phyloP scores from a whole-genome alignment of 2,797 vertebrate species.

The Poecilia gillii region DNA sequence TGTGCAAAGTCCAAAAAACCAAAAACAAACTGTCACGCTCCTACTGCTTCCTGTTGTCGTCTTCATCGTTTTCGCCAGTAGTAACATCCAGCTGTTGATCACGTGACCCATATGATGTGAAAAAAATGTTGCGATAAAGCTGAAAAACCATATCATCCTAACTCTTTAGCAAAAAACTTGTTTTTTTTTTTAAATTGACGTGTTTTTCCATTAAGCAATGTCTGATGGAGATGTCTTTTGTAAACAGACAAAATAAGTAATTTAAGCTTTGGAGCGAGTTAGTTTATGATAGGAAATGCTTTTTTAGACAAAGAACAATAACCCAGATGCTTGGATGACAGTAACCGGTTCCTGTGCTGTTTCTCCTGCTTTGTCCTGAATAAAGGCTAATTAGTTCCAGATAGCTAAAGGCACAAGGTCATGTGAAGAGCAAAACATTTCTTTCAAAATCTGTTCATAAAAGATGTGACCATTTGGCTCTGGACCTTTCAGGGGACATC shows the following conservation, averaged over 20 bases:
- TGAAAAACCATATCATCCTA: too few species aligned
- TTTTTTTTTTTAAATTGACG: too few species aligned
- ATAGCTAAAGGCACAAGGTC: conserved; percentile 43
- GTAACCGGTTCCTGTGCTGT: conserved; percentile 37
- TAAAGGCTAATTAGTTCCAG: conserved; percentile 65
- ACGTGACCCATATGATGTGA: too few species aligned
- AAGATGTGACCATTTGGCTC: conserved; percentile 30
- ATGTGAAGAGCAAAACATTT: conserved; percentile 20
- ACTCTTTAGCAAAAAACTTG: too few species aligned
- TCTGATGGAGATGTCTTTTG: conserved; percentile 31
- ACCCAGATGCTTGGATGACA: conserved; percentile 42
- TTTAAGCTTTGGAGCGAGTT: conserved; percentile 21
- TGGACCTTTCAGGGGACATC: conserved; percentile 11
- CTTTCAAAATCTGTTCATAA: conserved; percentile 23
- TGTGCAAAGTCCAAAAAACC: too few species aligned
- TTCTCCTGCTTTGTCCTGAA: conserved; percentile 58
- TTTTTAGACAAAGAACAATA: conserved; percentile 63
- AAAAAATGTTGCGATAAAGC: too few species aligned
- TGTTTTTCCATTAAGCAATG: too few species aligned
- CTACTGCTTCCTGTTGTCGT: too few species aligned
- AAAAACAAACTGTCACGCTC: too few species aligned
- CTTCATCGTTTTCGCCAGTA: too few species aligned
- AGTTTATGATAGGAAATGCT: conserved; percentile 45
- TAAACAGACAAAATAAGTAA: conserved; percentile 50
- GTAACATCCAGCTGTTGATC: too few species aligned